These are phyloP conservation scores for Melinaea menophilus DNA, from an alignment of 2,888 invertebrate species.

Conservation along the genomic window DNA sequence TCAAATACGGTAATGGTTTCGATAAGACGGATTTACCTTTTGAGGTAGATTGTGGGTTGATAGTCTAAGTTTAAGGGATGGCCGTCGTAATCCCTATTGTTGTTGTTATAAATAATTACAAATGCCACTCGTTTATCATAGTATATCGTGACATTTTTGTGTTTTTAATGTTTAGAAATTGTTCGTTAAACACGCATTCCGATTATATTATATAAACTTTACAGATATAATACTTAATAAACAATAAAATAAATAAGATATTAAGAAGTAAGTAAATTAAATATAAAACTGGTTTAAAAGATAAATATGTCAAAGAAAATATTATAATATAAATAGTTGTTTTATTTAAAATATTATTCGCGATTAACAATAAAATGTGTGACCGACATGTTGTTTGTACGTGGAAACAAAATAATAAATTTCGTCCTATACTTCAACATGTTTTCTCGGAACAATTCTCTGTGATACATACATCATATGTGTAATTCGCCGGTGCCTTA, in stretches of 20 bases:
- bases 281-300: too few relatives aligned
- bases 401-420: too few relatives aligned
- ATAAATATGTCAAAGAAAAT: too few relatives aligned
- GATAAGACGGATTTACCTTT: conserved; percentile 25
- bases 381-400: too few relatives aligned
- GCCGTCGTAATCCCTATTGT: not conserved
- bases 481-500: conserved; percentile 18
- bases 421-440: conserved; percentile 44
- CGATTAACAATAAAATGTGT: too few relatives aligned
- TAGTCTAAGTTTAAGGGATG: not conserved
- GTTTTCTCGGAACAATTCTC: conserved; percentile 60
- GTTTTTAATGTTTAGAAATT: not conserved
- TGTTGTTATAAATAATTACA: conserved; percentile 4
- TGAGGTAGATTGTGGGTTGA: conserved; percentile 13
- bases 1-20: conserved; percentile 31
- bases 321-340: too few relatives aligned
- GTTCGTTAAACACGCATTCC: not conserved
- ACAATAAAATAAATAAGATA: too few relatives aligned
- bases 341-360: too few relatives aligned
- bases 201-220: not conserved
- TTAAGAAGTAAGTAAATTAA: too few relatives aligned
- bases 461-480: conserved; percentile 58
- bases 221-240: conserved; percentile 31
- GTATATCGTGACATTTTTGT: not conserved
- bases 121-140: not conserved